Evolutionary conservation across 2,888 invertebrate genomes (phyloP).

Genomic region (Unio pictorum): DNA sequence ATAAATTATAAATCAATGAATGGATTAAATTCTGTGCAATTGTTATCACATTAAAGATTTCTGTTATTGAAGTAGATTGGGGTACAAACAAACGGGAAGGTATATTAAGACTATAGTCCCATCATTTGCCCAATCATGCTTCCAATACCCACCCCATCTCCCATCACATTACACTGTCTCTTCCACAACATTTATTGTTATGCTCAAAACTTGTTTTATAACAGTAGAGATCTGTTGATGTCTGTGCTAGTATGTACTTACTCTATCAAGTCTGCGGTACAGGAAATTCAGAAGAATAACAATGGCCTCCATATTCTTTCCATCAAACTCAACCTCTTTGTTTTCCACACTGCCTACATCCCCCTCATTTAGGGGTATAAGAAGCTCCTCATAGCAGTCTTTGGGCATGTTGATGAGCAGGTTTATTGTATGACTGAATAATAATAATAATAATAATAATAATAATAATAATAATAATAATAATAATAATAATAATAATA

Average conservation of each 20-base stretch:
- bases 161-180: no score
- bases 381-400: conserved; percentile 81
- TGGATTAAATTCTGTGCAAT: no score
- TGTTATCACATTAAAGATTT: no score
- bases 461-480: background rate
- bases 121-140: no score
- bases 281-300: conserved; percentile 82
- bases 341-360: conserved; percentile 62
- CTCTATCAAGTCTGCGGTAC: conserved; percentile 77
- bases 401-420: conserved; percentile 88
- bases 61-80: no score
- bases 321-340: conserved; percentile 77
- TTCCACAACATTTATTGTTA: no score
- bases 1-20: no score
- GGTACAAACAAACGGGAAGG: no score
- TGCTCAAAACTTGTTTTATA: no score
- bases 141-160: no score
- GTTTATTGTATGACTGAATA: conserved; percentile 83
- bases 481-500: no score
- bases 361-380: conserved; percentile 76
- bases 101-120: no score
- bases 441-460: background rate
- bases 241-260: conserved; percentile 59
- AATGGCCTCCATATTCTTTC: conserved; percentile 85
- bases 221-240: background rate